phyloP scores from a whole-genome alignment of 2,113 vertebrate genomes.

The Phylloscopus trochiloides region DNA sequence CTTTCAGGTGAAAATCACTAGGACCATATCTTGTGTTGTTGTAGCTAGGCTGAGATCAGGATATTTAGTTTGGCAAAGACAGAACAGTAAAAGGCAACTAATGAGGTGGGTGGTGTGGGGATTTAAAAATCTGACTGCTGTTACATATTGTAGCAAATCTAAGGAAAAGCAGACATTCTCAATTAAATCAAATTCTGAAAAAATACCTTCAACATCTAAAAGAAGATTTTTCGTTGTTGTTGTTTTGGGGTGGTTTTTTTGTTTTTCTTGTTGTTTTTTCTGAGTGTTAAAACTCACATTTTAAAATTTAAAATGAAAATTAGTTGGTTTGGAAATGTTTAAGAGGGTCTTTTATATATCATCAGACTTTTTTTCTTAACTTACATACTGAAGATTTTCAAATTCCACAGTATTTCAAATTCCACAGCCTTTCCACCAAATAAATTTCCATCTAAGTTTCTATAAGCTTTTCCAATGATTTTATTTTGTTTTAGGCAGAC shows the following conservation, averaged over 20 bases:
- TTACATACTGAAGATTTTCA: neutral
- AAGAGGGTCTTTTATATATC: neutral
- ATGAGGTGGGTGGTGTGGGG: no score
- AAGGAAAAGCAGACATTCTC: neutral
- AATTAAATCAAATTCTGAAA: neutral
- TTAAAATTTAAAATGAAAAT: neutral
- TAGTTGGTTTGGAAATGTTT: neutral
- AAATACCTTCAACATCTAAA: neutral
- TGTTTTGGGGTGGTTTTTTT: no score
- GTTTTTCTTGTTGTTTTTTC: no score
- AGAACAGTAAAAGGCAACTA: neutral
- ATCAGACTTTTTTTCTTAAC: neutral
- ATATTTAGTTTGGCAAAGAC: neutral
- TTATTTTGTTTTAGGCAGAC: neutral
- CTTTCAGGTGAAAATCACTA: neutral
- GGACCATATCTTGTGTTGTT: fast-evolving
- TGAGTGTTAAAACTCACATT: neutral
- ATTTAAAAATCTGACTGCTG: neutral
- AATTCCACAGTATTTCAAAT: neutral
- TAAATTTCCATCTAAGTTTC: neutral
- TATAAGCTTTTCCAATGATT: neutral
- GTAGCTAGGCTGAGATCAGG: neutral
- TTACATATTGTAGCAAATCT: neutral
- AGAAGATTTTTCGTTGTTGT: neutral
- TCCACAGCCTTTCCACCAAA: neutral